Conservation (phyloP, 2,113 vertebrate species). For the Saimiri boliviensis region DNA sequence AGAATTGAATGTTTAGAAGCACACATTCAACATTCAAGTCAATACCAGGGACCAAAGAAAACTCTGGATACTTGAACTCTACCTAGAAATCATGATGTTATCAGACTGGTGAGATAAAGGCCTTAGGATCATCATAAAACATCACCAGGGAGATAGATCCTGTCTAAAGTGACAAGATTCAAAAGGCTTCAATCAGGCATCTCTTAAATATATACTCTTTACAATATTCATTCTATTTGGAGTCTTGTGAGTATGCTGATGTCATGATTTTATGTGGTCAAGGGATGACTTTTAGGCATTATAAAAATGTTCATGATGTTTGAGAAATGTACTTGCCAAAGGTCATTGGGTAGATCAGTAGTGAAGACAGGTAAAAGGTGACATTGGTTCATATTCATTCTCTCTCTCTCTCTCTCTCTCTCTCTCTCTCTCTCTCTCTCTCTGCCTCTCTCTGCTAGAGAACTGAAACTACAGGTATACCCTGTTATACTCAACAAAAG, state of each 20-base stretch:
- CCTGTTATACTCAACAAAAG: neutral
- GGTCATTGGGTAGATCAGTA: constrained; percentile 48
- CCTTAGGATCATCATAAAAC: constrained; percentile 27
- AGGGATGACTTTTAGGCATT: neutral
- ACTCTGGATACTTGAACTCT: constrained; percentile 11
- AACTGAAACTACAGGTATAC: constrained; percentile 35
- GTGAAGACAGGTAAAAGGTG: constrained; percentile 5
- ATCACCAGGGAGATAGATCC: neutral
- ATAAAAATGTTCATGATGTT: constrained; percentile 58
- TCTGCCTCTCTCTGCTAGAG: neutral
- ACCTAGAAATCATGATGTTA: constrained; percentile 45
- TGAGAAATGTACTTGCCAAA: constrained; percentile 47
- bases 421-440: neutral
- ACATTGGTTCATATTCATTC: neutral
- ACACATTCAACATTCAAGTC: constrained; percentile 32
- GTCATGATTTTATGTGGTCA: neutral
- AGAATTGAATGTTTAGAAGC: constrained; percentile 36
- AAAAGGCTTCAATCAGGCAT: neutral
- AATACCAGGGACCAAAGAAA: neutral
- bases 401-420: neutral
- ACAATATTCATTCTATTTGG: constrained; percentile 26
- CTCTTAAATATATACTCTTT: constrained; percentile 29
- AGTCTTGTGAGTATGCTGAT: constrained; percentile 18
- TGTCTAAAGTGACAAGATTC: neutral
- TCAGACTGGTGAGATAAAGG: constrained; percentile 26